These are phyloP conservation scores for Hypanus sabinus DNA, from an alignment of 2,113 vertebrate species.

Conservation along the genomic window DNA sequence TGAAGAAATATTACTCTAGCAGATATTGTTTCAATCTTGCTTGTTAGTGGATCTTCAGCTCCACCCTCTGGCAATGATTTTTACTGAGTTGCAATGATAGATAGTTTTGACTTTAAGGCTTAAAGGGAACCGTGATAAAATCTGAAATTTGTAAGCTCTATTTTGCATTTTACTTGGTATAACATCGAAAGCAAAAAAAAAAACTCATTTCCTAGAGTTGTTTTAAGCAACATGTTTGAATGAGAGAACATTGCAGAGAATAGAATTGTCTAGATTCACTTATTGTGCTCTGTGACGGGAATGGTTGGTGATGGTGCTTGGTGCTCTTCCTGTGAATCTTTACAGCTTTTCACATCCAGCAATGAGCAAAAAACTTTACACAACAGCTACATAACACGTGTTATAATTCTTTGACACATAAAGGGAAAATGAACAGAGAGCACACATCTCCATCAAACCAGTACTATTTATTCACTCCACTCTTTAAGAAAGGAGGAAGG, in stretches of 20 bases:
- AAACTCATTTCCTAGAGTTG: background rate
- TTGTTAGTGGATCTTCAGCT: constrained; percentile 31
- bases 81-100: background rate
- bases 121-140: background rate
- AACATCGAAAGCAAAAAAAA: background rate
- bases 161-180: background rate
- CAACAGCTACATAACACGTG: background rate
- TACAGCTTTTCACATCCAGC: background rate
- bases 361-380: too few species aligned
- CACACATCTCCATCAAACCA: background rate
- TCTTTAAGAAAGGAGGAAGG: too few species aligned
- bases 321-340: background rate
- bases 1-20: background rate
- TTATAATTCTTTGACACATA: background rate
- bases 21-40: background rate
- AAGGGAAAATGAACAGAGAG: background rate
- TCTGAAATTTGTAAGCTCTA: background rate
- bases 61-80: constrained; percentile 33
- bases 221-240: background rate
- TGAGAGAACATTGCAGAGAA: background rate
- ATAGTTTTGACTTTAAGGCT: background rate
- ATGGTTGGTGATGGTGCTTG: background rate
- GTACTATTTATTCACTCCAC: background rate
- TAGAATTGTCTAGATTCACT: background rate
- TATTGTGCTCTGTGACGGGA: too few species aligned